Conservation (phyloP, 2,113 vertebrate species). For the Sinocyclocheilus grahami region DNA sequence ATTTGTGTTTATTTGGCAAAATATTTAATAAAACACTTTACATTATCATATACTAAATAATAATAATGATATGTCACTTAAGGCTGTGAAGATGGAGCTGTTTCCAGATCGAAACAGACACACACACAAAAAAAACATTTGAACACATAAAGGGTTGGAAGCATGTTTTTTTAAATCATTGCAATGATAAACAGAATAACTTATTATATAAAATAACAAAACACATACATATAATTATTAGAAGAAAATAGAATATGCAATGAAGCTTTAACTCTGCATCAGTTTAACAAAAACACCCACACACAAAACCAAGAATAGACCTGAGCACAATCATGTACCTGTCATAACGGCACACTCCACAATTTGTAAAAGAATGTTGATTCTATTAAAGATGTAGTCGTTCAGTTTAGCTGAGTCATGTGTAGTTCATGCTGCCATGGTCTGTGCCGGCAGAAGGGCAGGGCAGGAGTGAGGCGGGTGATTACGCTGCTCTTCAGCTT, state of each 20-base stretch:
- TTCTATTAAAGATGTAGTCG: neutral
- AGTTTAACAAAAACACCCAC: neutral
- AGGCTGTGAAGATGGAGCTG: neutral
- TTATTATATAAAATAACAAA: neutral
- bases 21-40: neutral
- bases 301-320: neutral
- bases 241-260: neutral
- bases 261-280: neutral
- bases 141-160: neutral
- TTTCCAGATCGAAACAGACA: neutral
- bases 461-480: constrained; percentile 15
- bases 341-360: neutral
- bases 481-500: constrained; percentile 36
- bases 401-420: constrained; percentile 33
- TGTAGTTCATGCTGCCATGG: neutral
- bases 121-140: neutral
- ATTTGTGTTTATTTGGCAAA: neutral
- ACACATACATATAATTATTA: neutral
- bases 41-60: neutral
- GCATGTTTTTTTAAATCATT: neutral
- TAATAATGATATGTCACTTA: neutral
- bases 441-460: neutral
- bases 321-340: neutral
- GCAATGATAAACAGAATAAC: neutral
- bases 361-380: neutral